Evolutionary conservation across 2,888 invertebrate species (phyloP).

Genomic region (Drosophila formosana): DNA sequence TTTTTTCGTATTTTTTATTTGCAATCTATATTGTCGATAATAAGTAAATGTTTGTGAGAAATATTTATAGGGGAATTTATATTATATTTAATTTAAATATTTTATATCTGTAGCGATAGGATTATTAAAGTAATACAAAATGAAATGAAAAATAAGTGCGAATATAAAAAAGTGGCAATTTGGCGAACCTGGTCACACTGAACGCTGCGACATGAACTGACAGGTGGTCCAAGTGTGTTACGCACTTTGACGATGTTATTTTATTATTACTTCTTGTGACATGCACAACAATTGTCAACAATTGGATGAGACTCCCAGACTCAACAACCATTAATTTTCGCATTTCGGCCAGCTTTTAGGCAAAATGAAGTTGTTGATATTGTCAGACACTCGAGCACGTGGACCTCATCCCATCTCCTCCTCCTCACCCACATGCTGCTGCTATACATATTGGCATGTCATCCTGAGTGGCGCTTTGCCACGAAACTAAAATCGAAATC

Average conservation of each 20-base stretch:
- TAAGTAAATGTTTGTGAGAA: no score
- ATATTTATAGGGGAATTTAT: no score
- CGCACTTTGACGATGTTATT: constrained; percentile 60
- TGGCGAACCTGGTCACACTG: constrained; percentile 32
- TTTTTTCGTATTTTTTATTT: no score
- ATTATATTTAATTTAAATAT: no score
- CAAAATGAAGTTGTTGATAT: constrained; percentile 73
- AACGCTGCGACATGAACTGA: constrained; percentile 8
- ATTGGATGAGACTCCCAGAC: constrained; percentile 53
- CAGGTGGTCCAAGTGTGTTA: constrained; percentile 54
- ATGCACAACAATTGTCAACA: constrained; percentile 68
- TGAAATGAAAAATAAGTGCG: no score
- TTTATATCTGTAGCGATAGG: no score
- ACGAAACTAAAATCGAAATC: constrained; percentile 18
- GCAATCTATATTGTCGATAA: no score
- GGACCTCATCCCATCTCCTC: constrained; percentile 10
- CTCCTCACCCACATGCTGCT: not conserved
- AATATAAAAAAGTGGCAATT: not conserved
- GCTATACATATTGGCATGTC: constrained; percentile 56
- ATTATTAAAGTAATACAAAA: not conserved
- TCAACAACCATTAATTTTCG: constrained; percentile 49
- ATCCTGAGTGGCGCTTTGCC: constrained; percentile 35
- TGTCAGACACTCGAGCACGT: constrained; percentile 59
- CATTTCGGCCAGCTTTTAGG: constrained; percentile 41
- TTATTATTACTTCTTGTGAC: constrained; percentile 66